A percentile compares a stretch with the other conserved stretches of the same genome.
Evolutionary conservation across 2,113 vertebrate species (phyloP).

Genomic region (Regulus satrapa): DNA sequence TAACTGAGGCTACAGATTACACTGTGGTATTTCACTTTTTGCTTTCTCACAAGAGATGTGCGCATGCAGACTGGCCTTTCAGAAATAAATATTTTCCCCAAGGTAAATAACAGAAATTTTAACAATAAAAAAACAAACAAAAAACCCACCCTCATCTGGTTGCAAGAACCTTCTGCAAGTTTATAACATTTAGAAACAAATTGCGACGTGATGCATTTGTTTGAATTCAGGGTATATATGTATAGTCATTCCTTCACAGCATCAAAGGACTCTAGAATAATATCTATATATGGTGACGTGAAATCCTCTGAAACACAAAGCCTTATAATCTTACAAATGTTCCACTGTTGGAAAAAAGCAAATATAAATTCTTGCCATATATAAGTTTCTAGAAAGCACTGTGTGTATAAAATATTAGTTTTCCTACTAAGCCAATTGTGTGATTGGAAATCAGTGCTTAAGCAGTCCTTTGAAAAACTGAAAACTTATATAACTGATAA

Average conservation of each 20-base stretch:
- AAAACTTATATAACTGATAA: constrained; percentile 33
- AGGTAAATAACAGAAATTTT: background rate
- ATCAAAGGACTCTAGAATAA: background rate
- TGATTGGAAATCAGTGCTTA: background rate
- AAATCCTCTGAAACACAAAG: background rate
- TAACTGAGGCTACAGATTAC: background rate
- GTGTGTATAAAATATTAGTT: background rate
- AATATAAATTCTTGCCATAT: background rate
- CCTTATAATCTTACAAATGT: background rate
- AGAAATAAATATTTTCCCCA: background rate
- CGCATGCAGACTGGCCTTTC: background rate
- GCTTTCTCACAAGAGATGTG: background rate
- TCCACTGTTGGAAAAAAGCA: background rate
- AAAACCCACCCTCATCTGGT: background rate
- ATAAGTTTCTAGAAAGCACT: constrained; percentile 25
- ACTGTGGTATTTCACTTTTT: background rate
- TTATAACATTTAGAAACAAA: background rate
- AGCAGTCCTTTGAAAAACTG: constrained; percentile 14
- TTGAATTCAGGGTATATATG: fast-evolving
- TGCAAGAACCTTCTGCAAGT: background rate
- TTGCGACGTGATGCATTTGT: background rate
- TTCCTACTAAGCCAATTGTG: background rate
- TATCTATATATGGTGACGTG: background rate
- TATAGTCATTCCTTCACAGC: background rate
- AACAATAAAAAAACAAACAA: background rate